Percentiles rank a stretch among this genome's conserved stretches.
Conservation (phyloP, 2,797 vertebrate genomes). For the Microctenopoma stevenorrisi region DNA sequence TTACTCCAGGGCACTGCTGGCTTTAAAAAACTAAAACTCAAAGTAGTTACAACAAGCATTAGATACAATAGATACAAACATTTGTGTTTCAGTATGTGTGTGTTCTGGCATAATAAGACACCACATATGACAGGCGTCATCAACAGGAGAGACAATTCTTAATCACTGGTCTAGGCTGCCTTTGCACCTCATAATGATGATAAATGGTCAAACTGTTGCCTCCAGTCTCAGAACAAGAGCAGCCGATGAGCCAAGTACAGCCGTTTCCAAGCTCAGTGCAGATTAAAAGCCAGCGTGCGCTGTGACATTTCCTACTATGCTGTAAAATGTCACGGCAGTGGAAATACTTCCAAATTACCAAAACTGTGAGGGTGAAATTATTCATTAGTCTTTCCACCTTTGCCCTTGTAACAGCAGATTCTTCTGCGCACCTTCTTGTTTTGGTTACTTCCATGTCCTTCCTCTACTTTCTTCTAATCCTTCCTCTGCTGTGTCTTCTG, state of each 20-base stretch:
- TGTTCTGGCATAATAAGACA: conserved; percentile 49
- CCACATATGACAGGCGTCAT: conserved; percentile 69
- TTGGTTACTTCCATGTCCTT: conserved; percentile 34
- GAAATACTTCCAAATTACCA: conserved; percentile 53
- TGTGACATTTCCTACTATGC: conserved; percentile 48
- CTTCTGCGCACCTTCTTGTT: conserved; percentile 28
- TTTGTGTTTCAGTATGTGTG: conserved; percentile 20
- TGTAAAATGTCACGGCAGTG: conserved; percentile 51
- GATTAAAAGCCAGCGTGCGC: conserved; percentile 58
- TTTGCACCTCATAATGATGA: conserved; percentile 75
- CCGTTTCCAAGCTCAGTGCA: conserved; percentile 37
- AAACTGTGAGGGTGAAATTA: conserved; percentile 52
- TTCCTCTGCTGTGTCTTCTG: conserved; percentile 23
- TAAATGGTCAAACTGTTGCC: conserved; percentile 73
- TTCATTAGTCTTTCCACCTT: conserved; percentile 59
- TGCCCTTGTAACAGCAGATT: conserved; percentile 34
- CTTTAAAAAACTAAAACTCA: too few relatives aligned
- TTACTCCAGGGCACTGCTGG: background rate
- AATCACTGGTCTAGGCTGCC: conserved; percentile 73
- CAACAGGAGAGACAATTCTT: conserved; percentile 70
- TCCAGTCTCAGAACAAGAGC: conserved; percentile 51
- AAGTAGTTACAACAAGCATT: too few relatives aligned
- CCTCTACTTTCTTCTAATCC: conserved; percentile 25
- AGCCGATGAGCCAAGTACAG: conserved; percentile 42
- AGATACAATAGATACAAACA: too few relatives aligned